These are phyloP conservation scores for Tipula unca DNA, from an alignment of 2,888 invertebrate species.

Conservation along the genomic window DNA sequence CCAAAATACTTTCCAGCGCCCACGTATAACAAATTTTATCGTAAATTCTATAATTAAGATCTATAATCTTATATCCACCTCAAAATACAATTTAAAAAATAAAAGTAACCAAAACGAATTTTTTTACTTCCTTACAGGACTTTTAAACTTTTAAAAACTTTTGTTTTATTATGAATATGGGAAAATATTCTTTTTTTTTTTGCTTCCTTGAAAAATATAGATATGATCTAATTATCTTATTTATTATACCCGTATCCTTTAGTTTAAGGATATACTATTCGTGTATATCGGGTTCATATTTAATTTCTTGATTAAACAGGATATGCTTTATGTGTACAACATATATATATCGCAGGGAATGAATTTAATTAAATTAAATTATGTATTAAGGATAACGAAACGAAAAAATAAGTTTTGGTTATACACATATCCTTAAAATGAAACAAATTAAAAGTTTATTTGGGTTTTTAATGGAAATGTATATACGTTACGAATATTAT, in stretches of 20 bases:
- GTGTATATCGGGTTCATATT: background rate
- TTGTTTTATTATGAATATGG: background rate
- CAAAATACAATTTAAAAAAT: too few species aligned
- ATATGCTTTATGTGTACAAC: background rate
- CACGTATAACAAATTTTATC: too few species aligned
- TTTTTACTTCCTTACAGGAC: background rate
- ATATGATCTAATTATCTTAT: conserved; percentile 8
- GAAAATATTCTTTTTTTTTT: background rate
- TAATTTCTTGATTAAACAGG: background rate
- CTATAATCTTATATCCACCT: too few species aligned
- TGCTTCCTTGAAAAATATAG: background rate
- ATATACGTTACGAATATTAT: background rate
- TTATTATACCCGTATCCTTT: background rate
- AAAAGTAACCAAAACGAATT: too few species aligned
- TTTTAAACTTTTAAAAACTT: background rate
- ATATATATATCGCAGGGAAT: background rate
- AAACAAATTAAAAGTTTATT: background rate
- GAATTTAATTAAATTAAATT: conserved; percentile 14
- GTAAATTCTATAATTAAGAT: too few species aligned
- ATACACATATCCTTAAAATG: background rate
- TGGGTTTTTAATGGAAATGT: background rate
- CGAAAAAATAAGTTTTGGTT: background rate
- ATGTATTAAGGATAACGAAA: conserved; percentile 8
- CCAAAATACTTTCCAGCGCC: too few species aligned
- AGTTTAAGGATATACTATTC: background rate